Conservation (phyloP, 2,888 invertebrate species). For the Ennomos erosarius region DNA sequence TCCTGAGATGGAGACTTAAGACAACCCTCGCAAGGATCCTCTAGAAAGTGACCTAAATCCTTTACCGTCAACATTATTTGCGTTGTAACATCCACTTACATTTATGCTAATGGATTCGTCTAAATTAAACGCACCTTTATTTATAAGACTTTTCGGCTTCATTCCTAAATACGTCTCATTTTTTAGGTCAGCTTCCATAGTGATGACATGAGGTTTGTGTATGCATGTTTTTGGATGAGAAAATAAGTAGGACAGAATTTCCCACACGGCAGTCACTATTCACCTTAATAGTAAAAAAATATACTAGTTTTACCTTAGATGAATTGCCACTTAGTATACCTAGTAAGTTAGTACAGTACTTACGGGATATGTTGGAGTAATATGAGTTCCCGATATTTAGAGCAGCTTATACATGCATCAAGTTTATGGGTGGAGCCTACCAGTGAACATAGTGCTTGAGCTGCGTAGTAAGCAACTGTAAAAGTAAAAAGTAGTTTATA, state of each 20-base stretch:
- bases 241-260: slow-evolving; percentile 1
- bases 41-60: slow-evolving; percentile 63
- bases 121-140: slow-evolving; percentile 31
- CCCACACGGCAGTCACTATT: background rate
- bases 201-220: background rate
- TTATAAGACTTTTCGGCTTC: slow-evolving; percentile 12
- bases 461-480: too few relatives aligned
- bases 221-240: background rate
- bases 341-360: too few relatives aligned
- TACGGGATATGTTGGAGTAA: too few relatives aligned
- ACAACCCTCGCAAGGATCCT: slow-evolving; percentile 53
- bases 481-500: too few relatives aligned
- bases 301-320: too few relatives aligned
- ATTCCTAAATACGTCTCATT: slow-evolving; percentile 3
- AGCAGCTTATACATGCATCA: too few relatives aligned
- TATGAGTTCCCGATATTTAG: too few relatives aligned
- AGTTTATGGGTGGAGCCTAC: too few relatives aligned
- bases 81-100: slow-evolving; percentile 42
- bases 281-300: too few relatives aligned
- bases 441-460: too few relatives aligned
- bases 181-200: slow-evolving; percentile 3
- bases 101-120: slow-evolving; percentile 27
- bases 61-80: slow-evolving; percentile 56
- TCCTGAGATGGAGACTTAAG: slow-evolving; percentile 53
- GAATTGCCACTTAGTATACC: too few relatives aligned